Conservation (phyloP, 2,888 invertebrate species). For the Aromia moschata region DNA sequence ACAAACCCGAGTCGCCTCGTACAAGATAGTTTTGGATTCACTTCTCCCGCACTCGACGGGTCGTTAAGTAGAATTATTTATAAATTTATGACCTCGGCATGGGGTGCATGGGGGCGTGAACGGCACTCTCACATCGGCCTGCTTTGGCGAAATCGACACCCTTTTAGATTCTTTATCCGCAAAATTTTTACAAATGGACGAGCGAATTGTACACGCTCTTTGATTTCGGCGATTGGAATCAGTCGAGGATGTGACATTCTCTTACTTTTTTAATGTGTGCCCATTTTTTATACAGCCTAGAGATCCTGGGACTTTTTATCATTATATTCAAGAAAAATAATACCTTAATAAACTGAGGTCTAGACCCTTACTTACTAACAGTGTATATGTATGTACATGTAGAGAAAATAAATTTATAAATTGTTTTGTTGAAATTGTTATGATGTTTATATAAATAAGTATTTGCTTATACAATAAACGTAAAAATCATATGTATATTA, state of each 20-base stretch:
- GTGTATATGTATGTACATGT: too few species aligned
- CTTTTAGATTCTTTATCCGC: neutral
- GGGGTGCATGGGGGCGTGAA: neutral
- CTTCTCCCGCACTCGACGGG: neutral
- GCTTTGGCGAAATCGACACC: conserved; percentile 5
- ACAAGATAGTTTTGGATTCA: neutral
- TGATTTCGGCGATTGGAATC: neutral
- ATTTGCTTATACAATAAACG: too few species aligned
- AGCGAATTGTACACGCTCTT: neutral
- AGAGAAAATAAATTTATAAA: too few species aligned
- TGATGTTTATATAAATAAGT: too few species aligned
- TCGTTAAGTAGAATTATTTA: conserved; percentile 8
- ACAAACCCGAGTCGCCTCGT: neutral
- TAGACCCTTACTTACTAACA: too few species aligned
- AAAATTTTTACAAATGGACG: conserved; percentile 3
- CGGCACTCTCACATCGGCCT: neutral
- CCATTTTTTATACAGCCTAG: neutral
- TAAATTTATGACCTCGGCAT: neutral
- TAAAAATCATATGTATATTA: too few species aligned
- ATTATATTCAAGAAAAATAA: too few species aligned
- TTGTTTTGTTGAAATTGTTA: too few species aligned
- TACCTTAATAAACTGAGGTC: too few species aligned
- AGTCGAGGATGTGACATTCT: neutral
- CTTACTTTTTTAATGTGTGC: neutral
- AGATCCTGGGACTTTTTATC: too few species aligned